Evolutionary conservation across 1,140 invertebrate species (phyloP), one percentile per base, ranked within the genome.

Genomic region (Whitmania pigra): DNA sequence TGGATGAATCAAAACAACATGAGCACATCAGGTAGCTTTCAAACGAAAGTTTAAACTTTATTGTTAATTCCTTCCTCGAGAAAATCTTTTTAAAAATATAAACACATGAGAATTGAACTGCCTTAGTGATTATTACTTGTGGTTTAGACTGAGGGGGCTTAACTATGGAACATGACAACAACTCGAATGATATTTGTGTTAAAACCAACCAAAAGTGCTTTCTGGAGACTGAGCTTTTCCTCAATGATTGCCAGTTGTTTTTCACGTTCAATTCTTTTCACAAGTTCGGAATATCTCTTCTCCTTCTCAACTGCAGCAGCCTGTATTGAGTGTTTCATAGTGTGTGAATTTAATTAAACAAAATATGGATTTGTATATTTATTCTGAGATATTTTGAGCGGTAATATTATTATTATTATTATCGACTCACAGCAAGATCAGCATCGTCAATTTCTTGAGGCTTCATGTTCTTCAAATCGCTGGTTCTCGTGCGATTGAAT

Each of bases 201-300:
- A 57, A 25, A 57, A 70, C 76, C 76, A 68, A 83, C 80, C 71
- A 88, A 85, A 13, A 95, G 79, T 67, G 87, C 84, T 73, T 86
- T 86, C 77, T 90, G 88, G 0, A 94, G 78, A 83, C 91, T 87
- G 78, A 97, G 84, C 81, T 95, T 95, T 75, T 89, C 86, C 76
- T 92, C 87, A 25, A 94, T 86, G 9, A 94, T 83, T 2, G 84
- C 83, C 2, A 97, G 82, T 78, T 94, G 87, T 66, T 87, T 87
- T 80, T 93, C 92, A 66, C 94, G 84, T 18, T 90, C 85, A 57
- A 93, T 87, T 71, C 93, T 86, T 77, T 90, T 91, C 3, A 85
- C 82, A 2, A 97, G 82, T 82, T 94, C 90, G 60, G 86, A 88
- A 76, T 94, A 93, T 53, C 86, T 80, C 76, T 86, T 86, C 53